Evolutionary conservation across 2,113 vertebrate species (phyloP).

Genomic region (Aegotheles bennettii): DNA sequence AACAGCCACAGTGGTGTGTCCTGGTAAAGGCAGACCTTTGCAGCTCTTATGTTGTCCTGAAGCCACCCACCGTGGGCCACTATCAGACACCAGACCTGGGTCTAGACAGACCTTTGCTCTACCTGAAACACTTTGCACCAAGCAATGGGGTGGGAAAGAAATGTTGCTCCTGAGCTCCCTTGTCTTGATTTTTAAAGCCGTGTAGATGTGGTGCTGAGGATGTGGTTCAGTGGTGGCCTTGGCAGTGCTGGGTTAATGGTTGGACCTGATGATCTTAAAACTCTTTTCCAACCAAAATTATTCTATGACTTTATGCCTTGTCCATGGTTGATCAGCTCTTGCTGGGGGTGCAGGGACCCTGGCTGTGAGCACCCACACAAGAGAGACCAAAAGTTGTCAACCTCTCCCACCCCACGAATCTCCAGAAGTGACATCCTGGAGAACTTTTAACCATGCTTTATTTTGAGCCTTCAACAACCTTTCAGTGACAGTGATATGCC

Average conservation of each 20-base stretch:
- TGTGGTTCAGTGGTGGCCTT: too few relatives aligned
- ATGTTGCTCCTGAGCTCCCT: not conserved
- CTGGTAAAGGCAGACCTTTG: not conserved
- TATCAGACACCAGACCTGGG: not conserved
- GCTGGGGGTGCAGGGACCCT: not conserved
- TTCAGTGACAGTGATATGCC: not conserved
- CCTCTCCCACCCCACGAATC: not conserved
- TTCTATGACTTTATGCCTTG: too few relatives aligned
- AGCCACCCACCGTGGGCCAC: not conserved
- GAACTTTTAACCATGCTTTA: not conserved
- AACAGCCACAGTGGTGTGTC: not conserved
- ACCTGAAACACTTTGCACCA: not conserved
- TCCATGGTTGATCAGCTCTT: not conserved
- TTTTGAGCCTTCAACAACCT: not conserved
- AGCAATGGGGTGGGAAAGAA: not conserved
- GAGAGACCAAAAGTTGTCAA: not conserved
- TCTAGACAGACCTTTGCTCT: not conserved
- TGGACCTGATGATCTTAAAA: too few relatives aligned
- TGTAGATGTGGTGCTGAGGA: too few relatives aligned
- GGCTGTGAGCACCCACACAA: not conserved
- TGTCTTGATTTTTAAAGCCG: not conserved
- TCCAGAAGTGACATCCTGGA: not conserved
- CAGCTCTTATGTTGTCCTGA: accelerated
- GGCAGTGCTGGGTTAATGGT: too few relatives aligned
- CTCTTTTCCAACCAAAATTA: too few relatives aligned